Percentiles rank a stretch among this genome's conserved stretches.
These are phyloP conservation scores for Globicephala melas DNA, from an alignment of 2,113 vertebrate genomes.

Conservation along the genomic window DNA sequence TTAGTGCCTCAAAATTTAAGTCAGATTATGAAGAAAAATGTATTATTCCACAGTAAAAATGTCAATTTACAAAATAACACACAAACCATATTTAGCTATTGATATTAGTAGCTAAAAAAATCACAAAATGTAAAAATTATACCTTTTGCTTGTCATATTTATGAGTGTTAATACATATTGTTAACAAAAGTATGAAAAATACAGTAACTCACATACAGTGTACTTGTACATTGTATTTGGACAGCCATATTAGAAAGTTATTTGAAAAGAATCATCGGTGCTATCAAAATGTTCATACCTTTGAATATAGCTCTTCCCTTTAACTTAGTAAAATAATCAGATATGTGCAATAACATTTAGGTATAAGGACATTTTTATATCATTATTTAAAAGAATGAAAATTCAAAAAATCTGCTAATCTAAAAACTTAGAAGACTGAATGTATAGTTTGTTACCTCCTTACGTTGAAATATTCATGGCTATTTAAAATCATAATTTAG, in stretches of 20 bases:
- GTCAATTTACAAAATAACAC: neutral
- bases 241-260: neutral
- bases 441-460: neutral
- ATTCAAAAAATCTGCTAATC: neutral
- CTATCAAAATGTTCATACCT: neutral
- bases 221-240: neutral
- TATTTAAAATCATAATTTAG: slow-evolving; percentile 9
- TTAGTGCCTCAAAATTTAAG: neutral
- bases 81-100: neutral
- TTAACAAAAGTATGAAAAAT: neutral
- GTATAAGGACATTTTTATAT: neutral
- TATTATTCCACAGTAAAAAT: neutral
- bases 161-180: neutral
- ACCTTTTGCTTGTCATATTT: neutral
- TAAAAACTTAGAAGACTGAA: neutral
- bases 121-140: neutral
- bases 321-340: neutral
- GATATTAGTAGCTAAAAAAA: neutral
- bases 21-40: neutral
- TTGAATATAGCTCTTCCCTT: neutral
- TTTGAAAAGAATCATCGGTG: neutral
- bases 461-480: neutral
- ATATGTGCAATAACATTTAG: neutral
- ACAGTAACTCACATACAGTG: neutral
- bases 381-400: neutral